A percentile compares a stretch with the other conserved stretches of the same genome.
These are phyloP conservation scores for Axis porcinus DNA, from an alignment of 2,113 vertebrate species.

Conservation along the genomic window DNA sequence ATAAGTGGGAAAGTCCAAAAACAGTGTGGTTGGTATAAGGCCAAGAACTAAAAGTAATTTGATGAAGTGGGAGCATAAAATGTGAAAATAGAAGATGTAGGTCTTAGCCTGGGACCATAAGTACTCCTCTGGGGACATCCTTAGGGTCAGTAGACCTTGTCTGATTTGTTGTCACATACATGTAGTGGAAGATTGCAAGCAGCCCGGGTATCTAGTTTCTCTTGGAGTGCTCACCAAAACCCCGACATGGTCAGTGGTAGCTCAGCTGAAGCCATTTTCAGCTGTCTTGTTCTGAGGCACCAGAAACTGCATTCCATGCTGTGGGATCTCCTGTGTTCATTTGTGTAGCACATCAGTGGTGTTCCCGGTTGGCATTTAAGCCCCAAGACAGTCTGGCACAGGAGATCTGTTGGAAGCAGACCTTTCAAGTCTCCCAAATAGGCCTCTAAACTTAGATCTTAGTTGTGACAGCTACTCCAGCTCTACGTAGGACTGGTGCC, in stretches of 20 bases:
- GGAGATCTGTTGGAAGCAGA: neutral
- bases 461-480: neutral
- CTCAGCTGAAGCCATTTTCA: neutral
- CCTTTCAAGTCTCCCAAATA: neutral
- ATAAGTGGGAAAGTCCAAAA: neutral
- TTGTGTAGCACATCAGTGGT: neutral
- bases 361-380: neutral
- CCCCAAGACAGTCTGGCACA: neutral
- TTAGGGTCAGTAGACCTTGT: neutral
- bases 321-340: neutral
- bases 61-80: neutral
- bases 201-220: neutral
- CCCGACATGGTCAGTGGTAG: neutral
- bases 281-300: neutral
- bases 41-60: neutral
- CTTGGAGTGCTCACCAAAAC: neutral
- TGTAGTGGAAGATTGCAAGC: neutral
- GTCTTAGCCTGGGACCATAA: neutral
- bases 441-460: neutral
- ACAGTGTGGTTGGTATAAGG: neutral
- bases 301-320: neutral
- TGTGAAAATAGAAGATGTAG: neutral
- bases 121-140: neutral
- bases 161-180: neutral
- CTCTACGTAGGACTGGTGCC: neutral